These are phyloP conservation scores for Temnopleurus reevesii DNA, from an alignment of 53 echinoderm and acorn worm genomes.

Conservation along the genomic window DNA sequence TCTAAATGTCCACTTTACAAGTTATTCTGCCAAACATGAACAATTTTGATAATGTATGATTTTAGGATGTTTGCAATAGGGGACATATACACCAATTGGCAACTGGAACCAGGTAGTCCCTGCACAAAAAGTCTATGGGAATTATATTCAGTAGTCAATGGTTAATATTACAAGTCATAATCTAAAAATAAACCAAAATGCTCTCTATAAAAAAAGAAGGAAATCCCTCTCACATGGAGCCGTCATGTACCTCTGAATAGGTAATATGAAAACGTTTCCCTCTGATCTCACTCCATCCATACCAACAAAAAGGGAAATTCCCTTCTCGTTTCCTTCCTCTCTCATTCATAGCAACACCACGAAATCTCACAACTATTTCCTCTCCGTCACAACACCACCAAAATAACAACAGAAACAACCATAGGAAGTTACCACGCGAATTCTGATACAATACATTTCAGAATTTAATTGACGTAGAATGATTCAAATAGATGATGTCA, in stretches of 20 bases:
- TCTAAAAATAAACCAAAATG: neutral
- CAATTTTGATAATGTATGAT: too few relatives aligned
- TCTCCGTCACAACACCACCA: slow-evolving; percentile 18
- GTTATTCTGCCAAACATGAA: too few relatives aligned
- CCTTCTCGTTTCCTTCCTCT: neutral
- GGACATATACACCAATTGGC: too few relatives aligned
- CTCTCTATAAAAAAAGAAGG: neutral
- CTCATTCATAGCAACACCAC: neutral
- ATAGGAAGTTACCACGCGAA: neutral
- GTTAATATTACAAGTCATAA: neutral
- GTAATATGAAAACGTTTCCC: neutral
- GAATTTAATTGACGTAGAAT: slow-evolving; percentile 11
- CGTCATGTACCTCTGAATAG: neutral
- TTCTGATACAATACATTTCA: neutral
- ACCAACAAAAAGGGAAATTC: neutral
- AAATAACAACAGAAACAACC: neutral
- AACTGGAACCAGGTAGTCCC: too few relatives aligned
- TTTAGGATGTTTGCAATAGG: too few relatives aligned
- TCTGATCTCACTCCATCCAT: neutral
- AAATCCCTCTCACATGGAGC: neutral
- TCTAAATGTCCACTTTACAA: too few relatives aligned
- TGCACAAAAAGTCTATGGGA: too few relatives aligned
- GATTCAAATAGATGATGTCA: slow-evolving; percentile 7
- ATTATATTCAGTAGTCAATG: too few relatives aligned
- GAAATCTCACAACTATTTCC: slow-evolving; percentile 9